phyloP scores from a whole-genome alignment of 2,888 invertebrate species.

The Odontocerum albicorne region DNA sequence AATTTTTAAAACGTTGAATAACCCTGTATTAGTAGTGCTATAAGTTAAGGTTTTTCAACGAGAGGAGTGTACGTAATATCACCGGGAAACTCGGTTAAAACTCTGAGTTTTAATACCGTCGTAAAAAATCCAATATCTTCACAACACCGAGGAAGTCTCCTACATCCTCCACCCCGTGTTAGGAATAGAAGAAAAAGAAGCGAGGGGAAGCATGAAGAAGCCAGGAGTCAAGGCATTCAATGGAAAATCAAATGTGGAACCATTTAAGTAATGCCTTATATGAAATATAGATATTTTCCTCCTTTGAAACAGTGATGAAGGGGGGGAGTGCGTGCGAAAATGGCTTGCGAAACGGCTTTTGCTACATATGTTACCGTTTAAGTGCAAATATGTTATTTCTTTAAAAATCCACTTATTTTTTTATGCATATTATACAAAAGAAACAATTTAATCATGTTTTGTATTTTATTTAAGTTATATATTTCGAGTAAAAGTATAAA shows the following conservation, averaged over 20 bases:
- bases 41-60: too few species aligned
- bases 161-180: too few species aligned
- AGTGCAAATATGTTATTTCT: too few species aligned
- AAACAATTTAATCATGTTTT: too few species aligned
- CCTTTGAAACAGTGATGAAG: slow-evolving; percentile 2
- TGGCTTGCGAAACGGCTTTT: background rate
- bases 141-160: background rate
- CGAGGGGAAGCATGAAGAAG: too few species aligned
- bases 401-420: too few species aligned
- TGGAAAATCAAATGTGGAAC: slow-evolving; percentile 12
- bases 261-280: slow-evolving; percentile 8
- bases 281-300: slow-evolving; percentile 8
- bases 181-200: too few species aligned
- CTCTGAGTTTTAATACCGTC: slow-evolving; percentile 7
- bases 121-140: slow-evolving; percentile 13
- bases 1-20: too few species aligned
- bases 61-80: slow-evolving; percentile 3
- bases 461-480: too few species aligned
- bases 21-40: too few species aligned
- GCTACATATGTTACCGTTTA: background rate
- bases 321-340: background rate
- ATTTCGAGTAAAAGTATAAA: too few species aligned
- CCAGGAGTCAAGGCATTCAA: background rate
- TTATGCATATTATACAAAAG: too few species aligned
- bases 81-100: slow-evolving; percentile 3